Evolutionary conservation across 2,113 vertebrate species (phyloP).

Genomic region (Boleophthalmus pectinirostris): DNA sequence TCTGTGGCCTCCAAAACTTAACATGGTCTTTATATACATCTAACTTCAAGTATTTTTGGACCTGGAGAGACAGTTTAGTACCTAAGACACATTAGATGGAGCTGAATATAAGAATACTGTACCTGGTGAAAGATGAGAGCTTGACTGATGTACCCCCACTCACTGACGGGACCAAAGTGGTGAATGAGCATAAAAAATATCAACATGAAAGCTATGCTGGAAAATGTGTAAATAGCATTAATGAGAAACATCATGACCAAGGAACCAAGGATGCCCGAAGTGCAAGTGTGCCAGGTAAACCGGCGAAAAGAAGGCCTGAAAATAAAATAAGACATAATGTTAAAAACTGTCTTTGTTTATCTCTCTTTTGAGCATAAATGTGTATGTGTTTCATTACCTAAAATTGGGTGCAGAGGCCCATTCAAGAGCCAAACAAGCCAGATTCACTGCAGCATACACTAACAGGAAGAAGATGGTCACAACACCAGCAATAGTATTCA

Average conservation of each 20-base stretch:
- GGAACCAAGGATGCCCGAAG: too few species aligned
- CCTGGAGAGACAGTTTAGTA: too few species aligned
- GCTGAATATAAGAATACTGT: too few species aligned
- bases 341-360: too few species aligned
- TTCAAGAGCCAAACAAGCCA: constrained; percentile 86
- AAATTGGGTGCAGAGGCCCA: constrained; percentile 89
- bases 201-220: constrained; percentile 79
- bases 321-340: too few species aligned
- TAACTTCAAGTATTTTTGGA: too few species aligned
- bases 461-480: constrained; percentile 87
- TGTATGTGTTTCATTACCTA: too few species aligned
- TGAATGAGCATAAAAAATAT: constrained; percentile 79
- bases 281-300: too few species aligned
- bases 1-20: too few species aligned
- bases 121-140: constrained; percentile 65
- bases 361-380: too few species aligned
- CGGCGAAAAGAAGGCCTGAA: too few species aligned
- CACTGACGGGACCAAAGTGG: constrained; percentile 77
- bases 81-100: neutral
- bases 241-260: constrained; percentile 84
- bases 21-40: too few species aligned
- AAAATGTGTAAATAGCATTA: constrained; percentile 76
- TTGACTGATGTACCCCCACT: constrained; percentile 68
- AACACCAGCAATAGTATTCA: constrained; percentile 83
- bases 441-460: constrained; percentile 85